phyloP scores from a whole-genome alignment of 2,888 invertebrate species.

The Drepanosiphum platanoidis region DNA sequence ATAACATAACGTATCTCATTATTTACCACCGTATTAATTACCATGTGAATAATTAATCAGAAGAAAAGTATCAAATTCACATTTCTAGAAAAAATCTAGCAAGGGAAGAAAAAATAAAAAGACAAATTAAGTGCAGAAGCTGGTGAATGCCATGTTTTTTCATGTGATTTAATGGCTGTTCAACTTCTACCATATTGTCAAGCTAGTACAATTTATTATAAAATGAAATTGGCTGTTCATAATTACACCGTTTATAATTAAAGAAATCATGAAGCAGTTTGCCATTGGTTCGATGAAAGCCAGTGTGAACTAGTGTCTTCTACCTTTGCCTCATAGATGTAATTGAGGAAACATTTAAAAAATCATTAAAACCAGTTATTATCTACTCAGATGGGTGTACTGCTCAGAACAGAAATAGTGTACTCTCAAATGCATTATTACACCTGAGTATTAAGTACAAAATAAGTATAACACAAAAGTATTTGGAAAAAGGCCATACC shows the following conservation, averaged over 20 bases:
- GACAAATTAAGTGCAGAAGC: background rate
- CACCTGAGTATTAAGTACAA: background rate
- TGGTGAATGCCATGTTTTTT: background rate
- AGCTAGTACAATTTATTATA: background rate
- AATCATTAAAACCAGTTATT: background rate
- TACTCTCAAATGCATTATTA: background rate
- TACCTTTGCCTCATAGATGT: background rate
- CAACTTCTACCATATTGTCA: background rate
- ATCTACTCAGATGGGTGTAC: background rate
- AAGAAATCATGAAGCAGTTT: background rate
- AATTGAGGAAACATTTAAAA: background rate
- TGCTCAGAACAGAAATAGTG: background rate
- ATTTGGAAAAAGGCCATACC: background rate
- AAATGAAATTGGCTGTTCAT: background rate
- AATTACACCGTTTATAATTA: background rate
- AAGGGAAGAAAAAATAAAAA: background rate
- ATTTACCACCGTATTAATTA: background rate
- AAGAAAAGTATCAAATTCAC: background rate
- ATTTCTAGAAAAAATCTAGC: background rate
- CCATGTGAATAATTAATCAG: background rate
- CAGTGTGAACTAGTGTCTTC: background rate
- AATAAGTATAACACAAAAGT: background rate
- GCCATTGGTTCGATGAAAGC: conserved; percentile 10
- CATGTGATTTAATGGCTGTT: background rate
- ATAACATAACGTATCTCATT: too few relatives aligned